Conservation (phyloP, 2,113 vertebrate species). For the Chionomys nivalis region DNA sequence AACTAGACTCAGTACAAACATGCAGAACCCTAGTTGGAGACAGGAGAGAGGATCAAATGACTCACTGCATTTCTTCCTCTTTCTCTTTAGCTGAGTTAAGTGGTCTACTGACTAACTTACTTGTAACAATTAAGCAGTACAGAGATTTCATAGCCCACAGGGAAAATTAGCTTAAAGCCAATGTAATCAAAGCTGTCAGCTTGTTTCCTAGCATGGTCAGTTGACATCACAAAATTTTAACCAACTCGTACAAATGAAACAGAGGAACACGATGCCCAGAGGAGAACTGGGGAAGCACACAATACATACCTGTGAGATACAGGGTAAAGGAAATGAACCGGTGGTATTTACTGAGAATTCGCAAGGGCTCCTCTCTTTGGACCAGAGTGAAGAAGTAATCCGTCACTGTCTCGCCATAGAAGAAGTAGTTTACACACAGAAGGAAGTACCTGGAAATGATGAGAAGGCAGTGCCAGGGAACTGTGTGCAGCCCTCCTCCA, state of each 20-base stretch:
- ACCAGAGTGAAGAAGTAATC: constrained; percentile 99
- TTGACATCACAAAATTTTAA: neutral
- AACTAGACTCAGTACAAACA: constrained; percentile 99
- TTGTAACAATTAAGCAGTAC: neutral
- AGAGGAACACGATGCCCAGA: neutral
- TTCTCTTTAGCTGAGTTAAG: constrained; percentile 11
- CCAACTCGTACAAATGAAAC: neutral
- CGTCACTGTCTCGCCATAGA: constrained; percentile 97
- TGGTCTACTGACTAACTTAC: constrained; percentile 6
- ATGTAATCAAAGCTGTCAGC: neutral
- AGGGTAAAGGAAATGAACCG: constrained; percentile 98
- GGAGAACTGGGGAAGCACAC: neutral
- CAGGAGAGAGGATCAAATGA: neutral
- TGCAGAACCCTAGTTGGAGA: constrained; percentile 93
- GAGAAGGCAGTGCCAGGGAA: fast-evolving
- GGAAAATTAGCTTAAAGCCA: neutral
- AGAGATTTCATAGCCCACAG: neutral
- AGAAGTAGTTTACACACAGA: constrained; percentile 99
- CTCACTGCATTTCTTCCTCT: neutral
- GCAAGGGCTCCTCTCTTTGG: constrained; percentile 95
- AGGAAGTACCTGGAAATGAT: constrained; percentile 94
- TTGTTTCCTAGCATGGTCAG: neutral
- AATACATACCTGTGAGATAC: constrained; percentile 93
- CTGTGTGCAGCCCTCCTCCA: neutral
- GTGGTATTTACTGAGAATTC: constrained; percentile 99